A percentile compares a stretch with the other conserved stretches of the same genome.
phyloP scores from a whole-genome alignment of 2,888 invertebrate species.

The Anthrax anthrax region DNA sequence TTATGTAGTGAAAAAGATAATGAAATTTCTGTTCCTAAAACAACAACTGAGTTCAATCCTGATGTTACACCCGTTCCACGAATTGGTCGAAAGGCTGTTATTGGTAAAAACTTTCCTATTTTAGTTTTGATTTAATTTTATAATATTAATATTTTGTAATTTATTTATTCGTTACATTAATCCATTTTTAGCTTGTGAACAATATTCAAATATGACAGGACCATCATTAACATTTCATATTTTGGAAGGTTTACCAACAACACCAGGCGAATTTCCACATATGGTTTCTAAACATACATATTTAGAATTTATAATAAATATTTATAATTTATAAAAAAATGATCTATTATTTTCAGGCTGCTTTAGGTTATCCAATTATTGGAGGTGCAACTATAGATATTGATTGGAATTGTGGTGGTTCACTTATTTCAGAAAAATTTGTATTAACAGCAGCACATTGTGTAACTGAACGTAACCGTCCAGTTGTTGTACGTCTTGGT shows the following conservation, averaged over 20 bases:
- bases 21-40: background rate
- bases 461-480: background rate
- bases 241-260: constrained; percentile 20
- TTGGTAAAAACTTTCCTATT: background rate
- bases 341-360: no score
- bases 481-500: constrained; percentile 10
- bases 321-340: background rate
- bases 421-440: constrained; percentile 11
- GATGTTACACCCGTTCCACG: background rate
- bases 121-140: background rate
- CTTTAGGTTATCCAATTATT: constrained; percentile 5
- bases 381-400: background rate
- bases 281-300: background rate
- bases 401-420: constrained; percentile 9
- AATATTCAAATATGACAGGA: background rate
- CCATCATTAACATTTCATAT: constrained; percentile 18
- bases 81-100: background rate
- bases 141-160: no score
- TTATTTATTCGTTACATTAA: no score
- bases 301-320: background rate
- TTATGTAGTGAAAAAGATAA: background rate
- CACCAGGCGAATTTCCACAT: constrained; percentile 22
- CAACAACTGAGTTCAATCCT: background rate
- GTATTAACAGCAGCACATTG: constrained; percentile 14
- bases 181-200: constrained; percentile 4